A percentile compares a stretch with the other conserved stretches of the same genome.
Conservation (phyloP, 2,113 vertebrate genomes). For the Oncorhynchus gorbuscha region DNA sequence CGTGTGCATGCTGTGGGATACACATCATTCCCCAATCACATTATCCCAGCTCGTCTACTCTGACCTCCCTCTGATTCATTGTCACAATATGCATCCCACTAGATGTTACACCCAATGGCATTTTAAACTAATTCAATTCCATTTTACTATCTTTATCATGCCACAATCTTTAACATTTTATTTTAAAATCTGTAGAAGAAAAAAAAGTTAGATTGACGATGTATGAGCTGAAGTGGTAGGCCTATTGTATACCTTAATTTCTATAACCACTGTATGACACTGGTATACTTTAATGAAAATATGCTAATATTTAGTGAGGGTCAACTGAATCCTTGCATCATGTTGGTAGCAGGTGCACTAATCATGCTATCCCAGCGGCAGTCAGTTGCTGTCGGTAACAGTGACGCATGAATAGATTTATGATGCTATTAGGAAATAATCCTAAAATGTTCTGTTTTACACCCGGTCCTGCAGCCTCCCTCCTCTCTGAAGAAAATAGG, state of each 20-base stretch:
- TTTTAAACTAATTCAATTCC: not conserved
- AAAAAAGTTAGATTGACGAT: not conserved
- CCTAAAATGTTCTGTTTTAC: conserved; percentile 60
- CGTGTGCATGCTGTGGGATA: not conserved
- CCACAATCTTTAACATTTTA: not conserved
- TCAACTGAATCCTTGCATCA: conserved; percentile 19
- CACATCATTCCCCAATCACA: not conserved
- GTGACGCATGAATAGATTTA: conserved; percentile 64
- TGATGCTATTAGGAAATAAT: conserved; percentile 67
- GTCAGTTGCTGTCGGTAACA: conserved; percentile 32
- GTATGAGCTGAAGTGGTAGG: not conserved
- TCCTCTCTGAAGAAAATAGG: conserved; percentile 56
- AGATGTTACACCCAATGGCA: not conserved
- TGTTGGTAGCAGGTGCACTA: conserved; percentile 39
- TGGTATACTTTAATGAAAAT: not conserved
- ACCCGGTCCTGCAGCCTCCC: conserved; percentile 56
- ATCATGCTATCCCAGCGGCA: conserved; percentile 19
- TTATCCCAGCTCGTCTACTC: not conserved
- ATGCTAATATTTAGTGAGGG: conserved; percentile 22
- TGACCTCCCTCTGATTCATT: not conserved
- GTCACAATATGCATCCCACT: not conserved
- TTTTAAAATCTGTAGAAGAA: not conserved
- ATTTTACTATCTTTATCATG: not conserved
- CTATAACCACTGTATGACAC: conserved; percentile 15
- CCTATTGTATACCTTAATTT: conserved; percentile 3